Evolutionary conservation across 2,113 vertebrate genomes (phyloP).

Genomic region (Sylvilagus bachmani): DNA sequence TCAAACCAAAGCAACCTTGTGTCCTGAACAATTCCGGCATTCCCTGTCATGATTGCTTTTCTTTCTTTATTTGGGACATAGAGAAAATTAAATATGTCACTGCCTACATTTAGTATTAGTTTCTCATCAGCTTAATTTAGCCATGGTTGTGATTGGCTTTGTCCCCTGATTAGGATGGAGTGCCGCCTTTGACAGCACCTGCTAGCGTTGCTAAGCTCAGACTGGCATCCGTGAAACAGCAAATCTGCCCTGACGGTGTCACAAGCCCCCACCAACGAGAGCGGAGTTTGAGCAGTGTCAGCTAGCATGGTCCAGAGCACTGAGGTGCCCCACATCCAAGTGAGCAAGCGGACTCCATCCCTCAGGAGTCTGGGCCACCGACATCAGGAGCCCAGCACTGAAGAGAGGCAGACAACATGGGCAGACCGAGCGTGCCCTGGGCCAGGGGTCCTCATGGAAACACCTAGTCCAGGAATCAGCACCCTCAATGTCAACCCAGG

Average conservation of each 20-base stretch:
- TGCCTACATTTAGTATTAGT: not conserved
- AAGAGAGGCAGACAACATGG: not conserved
- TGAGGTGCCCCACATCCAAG: too few relatives aligned
- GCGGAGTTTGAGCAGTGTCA: not conserved
- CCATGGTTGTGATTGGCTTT: not conserved
- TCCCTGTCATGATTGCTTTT: not conserved
- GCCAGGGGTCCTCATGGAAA: rapidly evolving
- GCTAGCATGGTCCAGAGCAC: not conserved
- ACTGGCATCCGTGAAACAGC: not conserved
- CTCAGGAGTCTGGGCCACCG: rapidly evolving
- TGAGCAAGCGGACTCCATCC: rapidly evolving
- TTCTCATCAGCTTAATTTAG: not conserved
- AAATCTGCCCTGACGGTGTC: not conserved
- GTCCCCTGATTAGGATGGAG: too few relatives aligned
- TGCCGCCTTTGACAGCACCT: not conserved
- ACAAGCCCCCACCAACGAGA: not conserved
- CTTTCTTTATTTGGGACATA: not conserved
- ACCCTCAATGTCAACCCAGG: not conserved
- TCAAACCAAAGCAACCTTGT: not conserved
- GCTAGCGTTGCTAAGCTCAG: not conserved
- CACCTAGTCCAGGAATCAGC: not conserved
- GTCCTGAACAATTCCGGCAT: not conserved
- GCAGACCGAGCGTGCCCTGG: not conserved
- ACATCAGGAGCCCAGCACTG: not conserved
- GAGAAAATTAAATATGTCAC: not conserved